Conservation (phyloP, 35 echinoderm and acorn worm species). For the Apostichopus californicus region DNA sequence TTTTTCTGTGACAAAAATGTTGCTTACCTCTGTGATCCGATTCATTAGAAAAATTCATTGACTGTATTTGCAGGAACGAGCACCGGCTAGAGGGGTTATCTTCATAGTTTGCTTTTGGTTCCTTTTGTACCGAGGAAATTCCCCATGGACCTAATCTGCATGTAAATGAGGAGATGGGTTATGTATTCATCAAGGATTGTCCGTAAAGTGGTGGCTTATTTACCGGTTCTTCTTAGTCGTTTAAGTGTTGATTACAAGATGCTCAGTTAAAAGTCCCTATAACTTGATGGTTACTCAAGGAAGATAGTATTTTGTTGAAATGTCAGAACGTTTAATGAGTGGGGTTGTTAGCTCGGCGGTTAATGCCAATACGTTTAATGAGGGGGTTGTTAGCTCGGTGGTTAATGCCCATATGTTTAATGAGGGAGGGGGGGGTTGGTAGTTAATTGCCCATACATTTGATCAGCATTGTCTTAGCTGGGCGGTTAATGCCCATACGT, state of each 20-base stretch:
- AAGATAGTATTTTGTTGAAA: not conserved
- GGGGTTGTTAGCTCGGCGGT: no score
- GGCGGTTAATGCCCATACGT: no score
- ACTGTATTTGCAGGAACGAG: conserved; percentile 24
- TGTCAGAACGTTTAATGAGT: conserved; percentile 14
- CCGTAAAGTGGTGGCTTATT: conserved; percentile 42
- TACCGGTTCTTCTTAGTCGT: conserved; percentile 41
- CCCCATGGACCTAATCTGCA: conserved; percentile 58
- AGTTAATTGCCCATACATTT: no score
- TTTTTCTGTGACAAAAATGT: conserved; percentile 43
- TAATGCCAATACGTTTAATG: no score
- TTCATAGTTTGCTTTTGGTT: conserved; percentile 21
- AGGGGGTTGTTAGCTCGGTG: no score
- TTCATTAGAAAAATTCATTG: conserved; percentile 63
- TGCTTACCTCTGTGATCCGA: conserved; percentile 51
- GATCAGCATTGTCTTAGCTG: no score
- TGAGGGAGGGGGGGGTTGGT: no score
- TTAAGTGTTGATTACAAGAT: conserved; percentile 54
- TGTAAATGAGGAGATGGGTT: conserved; percentile 45
- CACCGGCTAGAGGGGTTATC: conserved; percentile 51
- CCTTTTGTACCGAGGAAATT: not conserved
- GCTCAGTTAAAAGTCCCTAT: conserved; percentile 8
- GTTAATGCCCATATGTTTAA: no score
- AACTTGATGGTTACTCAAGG: conserved; percentile 42
- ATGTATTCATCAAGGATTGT: conserved; percentile 43